Percentiles rank a stretch among this genome's conserved stretches.
These are phyloP conservation scores for Strigamia maritima DNA, from an alignment of 2,888 invertebrate genomes.

Conservation along the genomic window DNA sequence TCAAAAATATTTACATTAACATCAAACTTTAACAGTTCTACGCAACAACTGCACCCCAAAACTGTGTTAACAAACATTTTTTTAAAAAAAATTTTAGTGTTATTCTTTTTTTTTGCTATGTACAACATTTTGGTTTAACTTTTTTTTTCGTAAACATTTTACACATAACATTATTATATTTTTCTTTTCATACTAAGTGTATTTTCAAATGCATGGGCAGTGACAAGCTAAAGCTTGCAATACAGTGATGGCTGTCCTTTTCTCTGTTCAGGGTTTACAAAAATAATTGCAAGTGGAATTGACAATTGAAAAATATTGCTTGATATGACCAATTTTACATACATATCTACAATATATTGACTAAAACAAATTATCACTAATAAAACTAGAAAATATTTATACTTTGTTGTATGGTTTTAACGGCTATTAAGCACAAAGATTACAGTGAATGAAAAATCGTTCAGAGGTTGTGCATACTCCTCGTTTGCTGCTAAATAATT, in stretches of 20 bases:
- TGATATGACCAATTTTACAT: slow-evolving; percentile 25
- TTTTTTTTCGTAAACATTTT: background rate
- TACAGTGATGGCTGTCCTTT: slow-evolving; percentile 7
- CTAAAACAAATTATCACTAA: slow-evolving; percentile 25
- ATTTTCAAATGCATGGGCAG: slow-evolving; percentile 24
- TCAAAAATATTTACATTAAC: slow-evolving; percentile 22
- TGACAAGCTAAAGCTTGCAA: background rate
- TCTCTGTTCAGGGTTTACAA: slow-evolving; percentile 24
- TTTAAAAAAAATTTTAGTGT: background rate
- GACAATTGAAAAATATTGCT: slow-evolving; percentile 34
- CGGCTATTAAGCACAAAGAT: slow-evolving; percentile 13
- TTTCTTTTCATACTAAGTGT: background rate
- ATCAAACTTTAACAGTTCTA: slow-evolving; percentile 22
- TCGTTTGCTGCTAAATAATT: background rate
- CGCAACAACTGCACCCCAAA: slow-evolving; percentile 3
- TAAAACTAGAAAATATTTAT: slow-evolving; percentile 15
- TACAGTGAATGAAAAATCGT: slow-evolving; percentile 8
- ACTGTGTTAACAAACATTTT: background rate
- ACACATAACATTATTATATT: slow-evolving; percentile 13
- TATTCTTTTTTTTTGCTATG: slow-evolving; percentile 5
- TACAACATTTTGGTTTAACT: slow-evolving; percentile 8
- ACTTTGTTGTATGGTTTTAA: background rate
- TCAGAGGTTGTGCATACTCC: background rate
- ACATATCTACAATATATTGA: slow-evolving; percentile 28
- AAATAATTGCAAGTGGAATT: slow-evolving; percentile 31